Conservation (phyloP, 2,797 vertebrate genomes). For the Sebastes aleutianus region DNA sequence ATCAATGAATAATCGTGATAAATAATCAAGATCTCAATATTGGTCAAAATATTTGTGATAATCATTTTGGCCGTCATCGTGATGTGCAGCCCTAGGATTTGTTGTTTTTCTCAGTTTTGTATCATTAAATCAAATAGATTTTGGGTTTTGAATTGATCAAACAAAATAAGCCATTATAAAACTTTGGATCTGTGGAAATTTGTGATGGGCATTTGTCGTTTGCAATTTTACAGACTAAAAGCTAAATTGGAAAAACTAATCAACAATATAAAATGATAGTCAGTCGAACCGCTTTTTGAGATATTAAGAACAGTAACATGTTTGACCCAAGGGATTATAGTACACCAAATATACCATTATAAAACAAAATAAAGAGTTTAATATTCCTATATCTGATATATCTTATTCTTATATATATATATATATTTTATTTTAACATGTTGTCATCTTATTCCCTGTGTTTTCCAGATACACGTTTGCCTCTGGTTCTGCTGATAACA, state of each 20-base stretch:
- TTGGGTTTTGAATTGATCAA: background rate
- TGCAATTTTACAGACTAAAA: background rate
- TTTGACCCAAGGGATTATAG: background rate
- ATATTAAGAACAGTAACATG: background rate
- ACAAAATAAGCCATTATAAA: background rate
- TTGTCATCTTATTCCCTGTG: background rate
- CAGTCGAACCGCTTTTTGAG: background rate
- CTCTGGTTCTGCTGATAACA: constrained; percentile 98
- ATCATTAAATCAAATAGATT: background rate
- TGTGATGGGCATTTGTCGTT: background rate
- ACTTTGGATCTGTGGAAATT: background rate
- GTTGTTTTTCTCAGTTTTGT: background rate
- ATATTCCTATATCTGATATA: no score
- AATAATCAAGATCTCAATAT: no score
- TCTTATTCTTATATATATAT: no score
- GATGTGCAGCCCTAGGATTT: background rate
- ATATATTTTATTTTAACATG: background rate
- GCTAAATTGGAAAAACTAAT: background rate
- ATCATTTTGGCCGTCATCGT: no score
- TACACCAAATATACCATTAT: background rate
- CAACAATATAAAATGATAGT: background rate
- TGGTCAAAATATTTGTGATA: no score
- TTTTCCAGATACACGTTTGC: constrained; percentile 93
- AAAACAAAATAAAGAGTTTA: background rate
- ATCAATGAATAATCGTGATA: no score